phyloP scores from a whole-genome alignment of 2,888 invertebrate genomes.

The Pandemis heparana region DNA sequence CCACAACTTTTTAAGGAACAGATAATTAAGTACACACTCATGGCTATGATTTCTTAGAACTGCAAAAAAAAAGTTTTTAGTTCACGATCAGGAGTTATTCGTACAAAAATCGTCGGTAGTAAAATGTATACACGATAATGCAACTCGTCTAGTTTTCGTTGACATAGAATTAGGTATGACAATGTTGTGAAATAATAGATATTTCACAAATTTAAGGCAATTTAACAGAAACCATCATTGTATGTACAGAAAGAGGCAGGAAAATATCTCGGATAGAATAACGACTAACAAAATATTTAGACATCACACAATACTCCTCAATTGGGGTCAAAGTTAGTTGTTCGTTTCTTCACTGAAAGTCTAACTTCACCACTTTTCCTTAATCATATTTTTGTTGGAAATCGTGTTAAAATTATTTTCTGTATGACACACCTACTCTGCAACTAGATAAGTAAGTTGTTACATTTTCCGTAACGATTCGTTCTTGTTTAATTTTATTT shows the following conservation, averaged over 20 bases:
- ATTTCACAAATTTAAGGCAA: too few species aligned
- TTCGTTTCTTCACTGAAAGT: constrained; percentile 12
- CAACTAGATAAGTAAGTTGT: background rate
- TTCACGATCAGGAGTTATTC: too few species aligned
- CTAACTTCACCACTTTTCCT: constrained; percentile 21
- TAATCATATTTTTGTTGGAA: constrained; percentile 13
- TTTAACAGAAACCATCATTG: too few species aligned
- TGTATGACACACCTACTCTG: background rate
- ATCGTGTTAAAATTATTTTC: constrained; percentile 11
- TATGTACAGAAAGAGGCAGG: background rate
- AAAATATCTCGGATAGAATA: background rate
- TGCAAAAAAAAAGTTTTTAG: too few species aligned
- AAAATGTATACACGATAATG: too few species aligned
- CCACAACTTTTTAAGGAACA: too few species aligned
- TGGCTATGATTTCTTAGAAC: too few species aligned
- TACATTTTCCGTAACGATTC: background rate
- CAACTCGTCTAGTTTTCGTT: too few species aligned
- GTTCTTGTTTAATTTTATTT: background rate
- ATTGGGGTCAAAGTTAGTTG: constrained; percentile 30
- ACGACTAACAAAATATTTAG: constrained; percentile 13
- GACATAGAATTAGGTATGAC: too few species aligned
- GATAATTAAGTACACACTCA: too few species aligned
- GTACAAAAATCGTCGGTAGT: too few species aligned
- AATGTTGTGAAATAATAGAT: too few species aligned
- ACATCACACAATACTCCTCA: constrained; percentile 12